Percentiles rank a stretch among this genome's conserved stretches.
Evolutionary conservation across 1,140 invertebrate genomes (phyloP).

Genomic region (Micrasema longulum): DNA sequence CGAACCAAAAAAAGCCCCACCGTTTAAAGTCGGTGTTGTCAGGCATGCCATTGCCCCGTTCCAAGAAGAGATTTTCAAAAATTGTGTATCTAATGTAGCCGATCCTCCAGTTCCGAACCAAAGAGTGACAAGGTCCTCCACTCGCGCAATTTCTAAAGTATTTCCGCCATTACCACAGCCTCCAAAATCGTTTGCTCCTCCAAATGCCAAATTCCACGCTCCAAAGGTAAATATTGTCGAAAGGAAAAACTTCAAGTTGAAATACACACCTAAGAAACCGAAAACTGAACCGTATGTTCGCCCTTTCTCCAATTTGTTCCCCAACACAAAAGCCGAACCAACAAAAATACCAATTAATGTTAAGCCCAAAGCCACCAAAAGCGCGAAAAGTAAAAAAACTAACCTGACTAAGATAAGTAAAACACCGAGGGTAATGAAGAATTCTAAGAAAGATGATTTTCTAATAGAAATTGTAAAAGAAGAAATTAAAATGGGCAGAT

Average conservation of each 20-base stretch:
- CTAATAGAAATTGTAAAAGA: background rate
- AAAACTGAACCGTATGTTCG: background rate
- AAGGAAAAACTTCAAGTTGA: conserved; percentile 20
- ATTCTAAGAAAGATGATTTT: too few species aligned
- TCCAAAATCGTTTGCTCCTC: conserved; percentile 56
- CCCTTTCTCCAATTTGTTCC: conserved; percentile 19
- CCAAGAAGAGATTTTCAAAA: conserved; percentile 41
- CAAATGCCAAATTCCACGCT: conserved; percentile 55
- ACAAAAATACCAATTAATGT: background rate
- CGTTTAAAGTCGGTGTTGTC: conserved; percentile 62
- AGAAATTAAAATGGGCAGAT: background rate
- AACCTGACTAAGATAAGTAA: background rate
- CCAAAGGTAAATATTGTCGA: conserved; percentile 47
- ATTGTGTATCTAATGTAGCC: conserved; percentile 4
- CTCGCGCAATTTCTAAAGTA: conserved; percentile 28
- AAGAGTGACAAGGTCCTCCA: conserved; percentile 58
- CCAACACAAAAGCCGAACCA: conserved; percentile 1
- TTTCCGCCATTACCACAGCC: background rate
- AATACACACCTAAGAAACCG: conserved; percentile 28
- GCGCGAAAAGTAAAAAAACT: conserved; percentile 7
- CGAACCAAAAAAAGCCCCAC: conserved; percentile 57
- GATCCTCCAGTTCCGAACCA: conserved; percentile 56
- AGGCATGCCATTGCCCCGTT: conserved; percentile 55
- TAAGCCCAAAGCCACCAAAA: background rate
- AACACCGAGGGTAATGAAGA: too few species aligned